Percentiles rank a stretch among this genome's conserved stretches.
phyloP scores from a whole-genome alignment of 2,113 vertebrate genomes.

The Ailuropoda melanoleuca region DNA sequence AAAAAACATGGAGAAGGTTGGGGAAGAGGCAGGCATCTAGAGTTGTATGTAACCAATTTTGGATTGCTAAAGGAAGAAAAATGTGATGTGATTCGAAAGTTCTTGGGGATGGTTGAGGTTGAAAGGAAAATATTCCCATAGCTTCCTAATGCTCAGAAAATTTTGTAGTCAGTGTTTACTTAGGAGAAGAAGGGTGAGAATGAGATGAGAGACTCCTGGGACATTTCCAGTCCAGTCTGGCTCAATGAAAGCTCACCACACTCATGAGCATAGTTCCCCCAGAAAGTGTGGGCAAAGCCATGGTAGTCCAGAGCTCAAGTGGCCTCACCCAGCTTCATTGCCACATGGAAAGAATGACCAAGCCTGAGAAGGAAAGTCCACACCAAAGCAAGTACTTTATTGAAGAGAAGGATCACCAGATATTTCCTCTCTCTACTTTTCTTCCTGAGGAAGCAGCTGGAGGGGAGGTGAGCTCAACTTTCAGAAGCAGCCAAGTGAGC shows the following conservation, averaged over 20 bases:
- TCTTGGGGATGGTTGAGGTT: background rate
- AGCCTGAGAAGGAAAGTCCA: background rate
- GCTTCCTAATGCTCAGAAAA: background rate
- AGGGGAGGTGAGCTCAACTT: background rate
- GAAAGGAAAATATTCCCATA: conserved; percentile 32
- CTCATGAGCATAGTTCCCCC: background rate
- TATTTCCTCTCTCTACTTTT: background rate
- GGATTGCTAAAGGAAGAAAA: background rate
- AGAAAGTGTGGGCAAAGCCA: background rate
- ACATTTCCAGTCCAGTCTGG: background rate
- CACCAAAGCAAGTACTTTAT: background rate
- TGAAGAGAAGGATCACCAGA: background rate
- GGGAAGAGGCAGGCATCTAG: background rate
- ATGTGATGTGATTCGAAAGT: background rate
- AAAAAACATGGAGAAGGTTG: background rate
- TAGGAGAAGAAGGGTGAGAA: background rate
- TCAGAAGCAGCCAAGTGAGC: background rate
- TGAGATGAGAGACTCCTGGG: background rate
- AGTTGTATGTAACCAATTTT: background rate
- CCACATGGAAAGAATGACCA: background rate
- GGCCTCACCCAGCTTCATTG: background rate
- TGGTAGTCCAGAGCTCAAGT: background rate
- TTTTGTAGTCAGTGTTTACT: background rate
- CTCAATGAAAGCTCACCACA: background rate
- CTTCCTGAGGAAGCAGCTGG: background rate